Evolutionary conservation across 2,113 vertebrate genomes (phyloP).

Genomic region (Catharus bicknelli): DNA sequence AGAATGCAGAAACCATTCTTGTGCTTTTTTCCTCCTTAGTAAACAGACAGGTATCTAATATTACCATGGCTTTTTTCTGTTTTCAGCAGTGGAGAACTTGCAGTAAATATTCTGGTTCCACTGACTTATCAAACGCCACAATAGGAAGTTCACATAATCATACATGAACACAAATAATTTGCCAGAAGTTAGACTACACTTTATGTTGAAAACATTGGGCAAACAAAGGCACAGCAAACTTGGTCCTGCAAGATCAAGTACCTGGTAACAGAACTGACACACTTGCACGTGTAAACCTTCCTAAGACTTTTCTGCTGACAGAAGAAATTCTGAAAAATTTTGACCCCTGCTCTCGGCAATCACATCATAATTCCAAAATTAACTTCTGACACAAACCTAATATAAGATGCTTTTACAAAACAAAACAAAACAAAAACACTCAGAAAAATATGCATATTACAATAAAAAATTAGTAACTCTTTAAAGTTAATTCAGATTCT

Average conservation of each 20-base stretch:
- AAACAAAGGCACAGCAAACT: neutral
- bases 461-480: neutral
- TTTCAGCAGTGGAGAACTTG: neutral
- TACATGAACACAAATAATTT: neutral
- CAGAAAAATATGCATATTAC: neutral
- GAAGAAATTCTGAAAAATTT: neutral
- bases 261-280: neutral
- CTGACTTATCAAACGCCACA: neutral
- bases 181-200: neutral
- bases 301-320: neutral
- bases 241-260: neutral
- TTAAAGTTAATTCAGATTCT: neutral
- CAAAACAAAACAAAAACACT: neutral
- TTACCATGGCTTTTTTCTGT: neutral
- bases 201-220: neutral
- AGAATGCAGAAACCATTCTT: neutral
- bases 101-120: neutral
- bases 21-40: neutral
- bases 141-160: neutral
- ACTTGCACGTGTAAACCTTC: fast-evolving
- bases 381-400: neutral
- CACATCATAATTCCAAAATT: neutral
- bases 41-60: neutral
- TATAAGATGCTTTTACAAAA: neutral
- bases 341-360: neutral